These are phyloP conservation scores for Megaleporinus macrocephalus DNA, from an alignment of 2,113 vertebrate species.

Conservation along the genomic window DNA sequence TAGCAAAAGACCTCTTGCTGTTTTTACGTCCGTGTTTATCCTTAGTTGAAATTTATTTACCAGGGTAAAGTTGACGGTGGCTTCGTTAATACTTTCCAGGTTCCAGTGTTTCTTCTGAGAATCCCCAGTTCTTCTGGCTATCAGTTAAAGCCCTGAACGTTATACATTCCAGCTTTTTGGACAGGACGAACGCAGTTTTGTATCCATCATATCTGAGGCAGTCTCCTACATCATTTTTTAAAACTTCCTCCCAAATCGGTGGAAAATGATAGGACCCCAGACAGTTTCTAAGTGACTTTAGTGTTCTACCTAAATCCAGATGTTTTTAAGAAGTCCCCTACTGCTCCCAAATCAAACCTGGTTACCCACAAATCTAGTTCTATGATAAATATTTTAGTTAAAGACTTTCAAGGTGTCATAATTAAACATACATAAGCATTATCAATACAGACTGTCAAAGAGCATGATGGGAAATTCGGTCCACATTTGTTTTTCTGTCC, in stretches of 20 bases:
- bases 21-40: conserved; percentile 11
- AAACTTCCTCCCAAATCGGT: conserved; percentile 18
- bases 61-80: neutral
- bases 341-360: neutral
- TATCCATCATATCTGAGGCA: neutral
- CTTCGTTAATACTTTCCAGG: neutral
- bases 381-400: neutral
- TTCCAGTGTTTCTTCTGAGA: neutral
- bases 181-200: neutral
- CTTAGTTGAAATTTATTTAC: conserved; percentile 20
- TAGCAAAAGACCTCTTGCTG: neutral
- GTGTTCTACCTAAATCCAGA: conserved; percentile 11
- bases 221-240: neutral
- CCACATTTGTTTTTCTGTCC: neutral
- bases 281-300: conserved; percentile 9
- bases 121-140: neutral
- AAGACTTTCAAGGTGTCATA: neutral
- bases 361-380: neutral
- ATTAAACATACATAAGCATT: neutral
- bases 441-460: conserved; percentile 5
- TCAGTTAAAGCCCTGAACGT: neutral
- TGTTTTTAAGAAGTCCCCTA: neutral
- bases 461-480: neutral
- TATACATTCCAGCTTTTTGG: conserved; percentile 12
- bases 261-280: conserved; percentile 16